A percentile compares a stretch with the other conserved stretches of the same genome.
Conservation (phyloP, 1,140 invertebrate genomes). For the Drosophila erecta region DNA sequence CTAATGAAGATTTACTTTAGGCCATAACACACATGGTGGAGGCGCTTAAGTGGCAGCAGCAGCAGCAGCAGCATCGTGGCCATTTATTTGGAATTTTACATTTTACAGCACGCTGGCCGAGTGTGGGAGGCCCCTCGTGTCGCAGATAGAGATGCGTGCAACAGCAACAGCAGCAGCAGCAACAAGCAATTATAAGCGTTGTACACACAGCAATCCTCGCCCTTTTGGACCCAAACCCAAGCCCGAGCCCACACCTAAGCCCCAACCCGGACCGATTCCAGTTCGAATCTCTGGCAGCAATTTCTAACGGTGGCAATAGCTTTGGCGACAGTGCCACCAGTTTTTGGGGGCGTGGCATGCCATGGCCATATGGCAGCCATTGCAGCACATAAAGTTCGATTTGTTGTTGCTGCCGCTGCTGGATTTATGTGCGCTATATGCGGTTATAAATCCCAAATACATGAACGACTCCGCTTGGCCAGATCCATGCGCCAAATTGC, state of each 20-base stretch:
- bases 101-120: slow-evolving; percentile 62
- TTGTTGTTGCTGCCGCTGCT: slow-evolving; percentile 55
- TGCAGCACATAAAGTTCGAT: slow-evolving; percentile 83
- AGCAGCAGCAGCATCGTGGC: slow-evolving; percentile 51
- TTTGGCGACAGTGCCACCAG: slow-evolving; percentile 71
- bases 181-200: slow-evolving; percentile 79
- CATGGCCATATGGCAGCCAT: slow-evolving; percentile 50
- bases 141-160: slow-evolving; percentile 60
- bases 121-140: slow-evolving; percentile 43
- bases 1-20: slow-evolving; percentile 84
- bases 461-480: slow-evolving; percentile 70
- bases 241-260: no score
- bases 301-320: slow-evolving; percentile 82
- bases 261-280: slow-evolving; percentile 20
- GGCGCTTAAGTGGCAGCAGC: slow-evolving; percentile 72
- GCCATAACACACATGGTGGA: slow-evolving; percentile 73
- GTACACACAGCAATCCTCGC: slow-evolving; percentile 51
- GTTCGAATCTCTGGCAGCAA: slow-evolving; percentile 57
- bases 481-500: slow-evolving; percentile 82
- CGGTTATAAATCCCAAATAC: slow-evolving; percentile 84
- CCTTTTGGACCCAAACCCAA: not conserved
- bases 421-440: slow-evolving; percentile 81
- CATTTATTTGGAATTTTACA: slow-evolving; percentile 83
- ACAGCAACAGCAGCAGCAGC: slow-evolving; percentile 39
- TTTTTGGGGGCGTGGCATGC: slow-evolving; percentile 32